Base-by-base conservation (phyloP, 2,113 vertebrate species). In the Vulpes ferrilata region DNA sequence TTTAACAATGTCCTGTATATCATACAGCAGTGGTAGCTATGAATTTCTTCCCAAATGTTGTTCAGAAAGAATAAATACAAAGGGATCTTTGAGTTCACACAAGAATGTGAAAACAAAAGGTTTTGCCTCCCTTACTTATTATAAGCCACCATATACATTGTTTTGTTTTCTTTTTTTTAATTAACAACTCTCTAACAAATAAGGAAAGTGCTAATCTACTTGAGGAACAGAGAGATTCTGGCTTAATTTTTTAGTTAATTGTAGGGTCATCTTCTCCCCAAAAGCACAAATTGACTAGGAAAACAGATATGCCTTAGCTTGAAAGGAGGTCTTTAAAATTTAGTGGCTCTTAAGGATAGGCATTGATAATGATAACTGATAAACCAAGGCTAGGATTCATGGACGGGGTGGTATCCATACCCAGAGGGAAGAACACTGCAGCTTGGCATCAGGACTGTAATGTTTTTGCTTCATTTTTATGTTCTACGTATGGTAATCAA, bases 401-500 rank as follows among this genome's bases (percentile, higher is more conserved):
- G 71, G 60, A 76, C 90, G 60, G n/a, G 38, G 3, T 51, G 53
- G 67, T 17, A 38, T 71, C 74, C 55, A 60, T 43, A n/a, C 80
- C 35, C 55, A 67, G 64, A 93, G 48, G 88, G 43, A 71, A 93
- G 93, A 71, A 22, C 0, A 1, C 22, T 27, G 12, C 19, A 65
- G 25, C 69, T 60, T 88, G 53, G 53, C n/a, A 38, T 55, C n/a
- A 84, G 15, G 13, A 9, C 11, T 5, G 0, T 38, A 59, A 82
- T 32, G 69, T 64, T 38, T 78, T 92, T 90, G 35, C 79, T 96
- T 69, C 38, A 7, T 80, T 93, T 98, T 95, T 97, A 97, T 94
- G 89, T 88, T 83, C 74, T 67, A 2, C 0, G 0, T 78, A 73
- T 96, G 93, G 92, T 73, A 96, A 97, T 96, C 96, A 74, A 90